Evolutionary conservation across 2,113 vertebrate species (phyloP), one percentile per base, ranked within the genome.

Genomic region (Casuarius casuarius): DNA sequence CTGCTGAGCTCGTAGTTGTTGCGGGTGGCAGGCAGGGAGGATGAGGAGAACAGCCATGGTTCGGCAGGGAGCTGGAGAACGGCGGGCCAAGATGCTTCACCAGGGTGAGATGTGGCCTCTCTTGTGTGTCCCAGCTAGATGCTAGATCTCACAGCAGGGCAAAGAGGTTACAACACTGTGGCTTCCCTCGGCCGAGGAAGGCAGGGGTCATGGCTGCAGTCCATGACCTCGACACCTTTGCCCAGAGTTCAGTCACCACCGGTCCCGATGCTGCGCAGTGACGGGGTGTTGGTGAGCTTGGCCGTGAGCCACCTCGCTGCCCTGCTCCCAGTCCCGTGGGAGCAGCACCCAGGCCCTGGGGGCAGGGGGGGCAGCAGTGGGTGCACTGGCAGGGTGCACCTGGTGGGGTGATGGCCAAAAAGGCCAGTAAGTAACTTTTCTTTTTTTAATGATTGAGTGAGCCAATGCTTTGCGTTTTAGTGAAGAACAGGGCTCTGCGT

Each of bases 51-150:
- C 35, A 33, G 65, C 51, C 0, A 0, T 4, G 61, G 18, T n/a
- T 38, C 2, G 8, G 72, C 42, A 10, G n/a, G 70, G n/a, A 74
- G 56, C 10, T 74, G 44, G 46, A 0, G 0, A 82, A 42, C 0
- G 8, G 11, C 5, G 12, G 25, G 19, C 12, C 19, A n/a, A 20
- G 49, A 12, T 23, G 52, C 29, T 26, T 11, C 11, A 18, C 38
- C 0, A 0, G 77, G 66, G 40, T 1, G 13, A 66, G 75, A 49
- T 0, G 0, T 16, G 46, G 52, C 58, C 5, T 2, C 58, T 12
- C 58, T 10, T 0, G 1, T 29, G 42, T 63, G 13, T 40, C 66
- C 61, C 61, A 51, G 35, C 25, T 74, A 38, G 38, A 38, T 38
- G 38, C 38, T 48, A 19, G 46, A 48, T 19, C 46, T 48, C 29